These are phyloP conservation scores for Sylvia borin DNA, from an alignment of 2,797 vertebrate genomes.

Conservation along the genomic window DNA sequence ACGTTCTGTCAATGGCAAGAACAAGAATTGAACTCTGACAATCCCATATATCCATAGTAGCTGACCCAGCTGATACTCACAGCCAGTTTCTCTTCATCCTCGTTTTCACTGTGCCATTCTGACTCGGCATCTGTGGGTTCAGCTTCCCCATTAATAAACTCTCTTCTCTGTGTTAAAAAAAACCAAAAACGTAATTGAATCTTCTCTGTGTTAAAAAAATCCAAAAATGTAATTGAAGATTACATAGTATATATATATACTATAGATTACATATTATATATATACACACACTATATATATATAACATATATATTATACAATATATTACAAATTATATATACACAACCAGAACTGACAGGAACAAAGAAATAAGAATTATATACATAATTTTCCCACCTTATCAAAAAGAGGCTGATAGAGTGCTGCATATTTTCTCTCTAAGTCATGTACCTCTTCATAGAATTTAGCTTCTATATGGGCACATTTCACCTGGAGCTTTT, in stretches of 20 bases:
- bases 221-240: not conserved
- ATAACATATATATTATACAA: too few relatives aligned
- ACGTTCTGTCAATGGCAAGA: not conserved
- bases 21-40: not conserved
- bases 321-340: not conserved
- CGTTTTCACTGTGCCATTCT: conserved; percentile 92
- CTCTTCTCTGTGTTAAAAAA: conserved; percentile 82
- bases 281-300: too few relatives aligned
- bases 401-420: conserved; percentile 94
- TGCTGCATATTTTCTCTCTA: conserved; percentile 94
- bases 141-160: conserved; percentile 86
- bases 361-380: not conserved
- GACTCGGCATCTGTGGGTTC: conserved; percentile 95
- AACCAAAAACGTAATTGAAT: conserved; percentile 1
- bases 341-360: not conserved
- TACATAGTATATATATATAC: too few relatives aligned
- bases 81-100: conserved; percentile 92
- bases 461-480: conserved; percentile 96
- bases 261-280: too few relatives aligned
- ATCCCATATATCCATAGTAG: fast-evolving
- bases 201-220: conserved; percentile 80
- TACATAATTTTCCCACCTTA: conserved; percentile 79
- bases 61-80: conserved; percentile 79
- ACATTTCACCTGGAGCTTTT: conserved; percentile 93
- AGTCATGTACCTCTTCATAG: conserved; percentile 96